phyloP scores from a whole-genome alignment of 2,888 invertebrate species.

The Zygogramma bicolorata region DNA sequence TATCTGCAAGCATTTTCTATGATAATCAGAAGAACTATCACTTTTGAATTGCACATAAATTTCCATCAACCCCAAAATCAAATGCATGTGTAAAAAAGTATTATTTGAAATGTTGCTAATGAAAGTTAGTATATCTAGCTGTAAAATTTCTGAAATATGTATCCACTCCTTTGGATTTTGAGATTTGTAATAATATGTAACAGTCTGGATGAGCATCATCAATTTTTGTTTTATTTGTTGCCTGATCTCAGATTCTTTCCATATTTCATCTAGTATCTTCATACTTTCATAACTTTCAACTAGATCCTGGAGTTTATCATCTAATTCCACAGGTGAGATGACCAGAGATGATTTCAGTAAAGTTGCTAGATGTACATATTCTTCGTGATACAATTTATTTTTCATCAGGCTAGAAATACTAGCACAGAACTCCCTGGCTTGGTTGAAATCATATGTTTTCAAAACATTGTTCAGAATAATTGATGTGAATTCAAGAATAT shows the following conservation, averaged over 20 bases:
- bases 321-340: slow-evolving; percentile 29
- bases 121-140: slow-evolving; percentile 27
- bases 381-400: slow-evolving; percentile 20
- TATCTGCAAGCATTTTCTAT: slow-evolving; percentile 24
- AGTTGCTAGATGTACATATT: slow-evolving; percentile 27
- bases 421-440: slow-evolving; percentile 28
- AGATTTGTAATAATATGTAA: slow-evolving; percentile 32
- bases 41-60: slow-evolving; percentile 26
- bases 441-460: slow-evolving; percentile 31
- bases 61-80: slow-evolving; percentile 17
- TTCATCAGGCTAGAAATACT: background rate
- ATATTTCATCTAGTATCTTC: slow-evolving; percentile 15
- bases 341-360: slow-evolving; percentile 31
- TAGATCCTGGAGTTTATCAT: slow-evolving; percentile 22
- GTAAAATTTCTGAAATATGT: slow-evolving; percentile 13
- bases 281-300: slow-evolving; percentile 27
- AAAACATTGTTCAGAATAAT: slow-evolving; percentile 30
- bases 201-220: slow-evolving; percentile 19
- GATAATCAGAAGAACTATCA: slow-evolving; percentile 14
- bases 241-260: background rate
- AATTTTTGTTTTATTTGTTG: slow-evolving; percentile 25
- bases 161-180: slow-evolving; percentile 25
- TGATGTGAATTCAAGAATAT: slow-evolving; percentile 28
- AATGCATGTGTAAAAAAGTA: background rate
- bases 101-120: slow-evolving; percentile 14